A percentile compares a stretch with the other conserved stretches of the same genome.
phyloP scores from a whole-genome alignment of 2,888 invertebrate genomes.

The Epistrophe eligans region DNA sequence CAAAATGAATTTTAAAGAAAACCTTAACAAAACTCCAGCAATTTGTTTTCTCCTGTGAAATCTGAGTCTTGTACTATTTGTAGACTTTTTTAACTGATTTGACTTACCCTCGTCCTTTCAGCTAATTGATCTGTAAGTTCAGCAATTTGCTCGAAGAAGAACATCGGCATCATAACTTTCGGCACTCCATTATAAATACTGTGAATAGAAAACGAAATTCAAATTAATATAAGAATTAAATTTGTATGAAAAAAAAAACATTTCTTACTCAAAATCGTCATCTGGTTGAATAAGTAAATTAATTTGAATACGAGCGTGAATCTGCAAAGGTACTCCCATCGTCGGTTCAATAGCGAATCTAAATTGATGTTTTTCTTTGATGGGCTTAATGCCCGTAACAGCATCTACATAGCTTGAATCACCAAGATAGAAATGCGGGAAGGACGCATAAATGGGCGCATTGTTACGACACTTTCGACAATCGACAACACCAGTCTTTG shows the following conservation, averaged over 20 bases:
- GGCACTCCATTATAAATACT: conserved; percentile 86
- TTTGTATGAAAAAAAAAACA: conserved; percentile 29
- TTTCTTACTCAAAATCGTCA: conserved; percentile 84
- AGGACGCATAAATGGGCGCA: conserved; percentile 92
- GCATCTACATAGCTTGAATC: conserved; percentile 87
- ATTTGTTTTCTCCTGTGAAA: no score
- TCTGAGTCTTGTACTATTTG: no score
- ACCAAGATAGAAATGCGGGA: conserved; percentile 92
- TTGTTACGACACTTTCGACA: conserved; percentile 90
- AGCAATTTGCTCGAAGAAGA: conserved; percentile 91
- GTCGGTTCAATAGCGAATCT: conserved; percentile 89
- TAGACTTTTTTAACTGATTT: background rate
- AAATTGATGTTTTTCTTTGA: conserved; percentile 87
- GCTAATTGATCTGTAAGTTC: conserved; percentile 86
- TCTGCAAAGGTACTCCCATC: conserved; percentile 91
- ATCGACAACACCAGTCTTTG: conserved; percentile 88
- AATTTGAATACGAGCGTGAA: conserved; percentile 91
- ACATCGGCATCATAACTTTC: conserved; percentile 87
- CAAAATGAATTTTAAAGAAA: no score
- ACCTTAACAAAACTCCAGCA: no score
- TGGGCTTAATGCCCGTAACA: conserved; percentile 88
- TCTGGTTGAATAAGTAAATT: conserved; percentile 87
- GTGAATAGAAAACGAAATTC: conserved; percentile 77
- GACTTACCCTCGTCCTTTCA: conserved; percentile 80
- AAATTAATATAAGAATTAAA: background rate